A percentile compares a stretch with the other conserved stretches of the same genome.
These are phyloP conservation scores for Pelodiscus sinensis DNA, from an alignment of 2,113 vertebrate species.

Conservation along the genomic window DNA sequence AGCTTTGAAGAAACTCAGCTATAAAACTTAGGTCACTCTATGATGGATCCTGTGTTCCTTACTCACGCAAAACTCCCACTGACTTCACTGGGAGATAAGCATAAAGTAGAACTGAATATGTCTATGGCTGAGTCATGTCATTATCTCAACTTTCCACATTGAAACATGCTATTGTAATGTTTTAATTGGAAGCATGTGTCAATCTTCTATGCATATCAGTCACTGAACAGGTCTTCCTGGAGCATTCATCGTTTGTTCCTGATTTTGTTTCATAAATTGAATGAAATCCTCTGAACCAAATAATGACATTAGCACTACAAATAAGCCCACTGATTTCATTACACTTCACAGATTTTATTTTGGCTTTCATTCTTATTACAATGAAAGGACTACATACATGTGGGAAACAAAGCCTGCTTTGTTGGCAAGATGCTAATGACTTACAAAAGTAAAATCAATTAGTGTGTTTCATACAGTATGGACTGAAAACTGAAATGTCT, in stretches of 20 bases:
- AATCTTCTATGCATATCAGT: background rate
- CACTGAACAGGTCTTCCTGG: background rate
- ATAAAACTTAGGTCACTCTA: background rate
- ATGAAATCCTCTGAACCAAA: background rate
- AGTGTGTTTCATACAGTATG: background rate
- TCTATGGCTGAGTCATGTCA: background rate
- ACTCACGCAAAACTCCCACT: background rate
- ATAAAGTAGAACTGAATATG: background rate
- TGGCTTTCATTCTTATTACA: constrained; percentile 35
- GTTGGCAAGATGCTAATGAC: constrained; percentile 36
- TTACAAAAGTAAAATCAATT: constrained; percentile 52
- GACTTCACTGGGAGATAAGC: background rate
- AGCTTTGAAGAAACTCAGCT: background rate
- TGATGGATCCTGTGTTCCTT: background rate
- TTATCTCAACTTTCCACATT: constrained; percentile 2
- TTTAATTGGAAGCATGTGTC: background rate
- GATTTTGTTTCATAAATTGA: constrained; percentile 23
- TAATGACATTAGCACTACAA: constrained; percentile 19
- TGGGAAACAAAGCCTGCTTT: constrained; percentile 48
- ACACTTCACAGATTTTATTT: constrained; percentile 43
- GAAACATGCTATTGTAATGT: background rate
- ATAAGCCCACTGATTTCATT: constrained; percentile 21
- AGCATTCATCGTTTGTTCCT: constrained; percentile 5
- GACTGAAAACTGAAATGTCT: constrained; percentile 20
- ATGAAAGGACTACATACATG: constrained; percentile 11